Evolutionary conservation across 2,888 invertebrate species (phyloP).

Genomic region (Dorcus hopei): DNA sequence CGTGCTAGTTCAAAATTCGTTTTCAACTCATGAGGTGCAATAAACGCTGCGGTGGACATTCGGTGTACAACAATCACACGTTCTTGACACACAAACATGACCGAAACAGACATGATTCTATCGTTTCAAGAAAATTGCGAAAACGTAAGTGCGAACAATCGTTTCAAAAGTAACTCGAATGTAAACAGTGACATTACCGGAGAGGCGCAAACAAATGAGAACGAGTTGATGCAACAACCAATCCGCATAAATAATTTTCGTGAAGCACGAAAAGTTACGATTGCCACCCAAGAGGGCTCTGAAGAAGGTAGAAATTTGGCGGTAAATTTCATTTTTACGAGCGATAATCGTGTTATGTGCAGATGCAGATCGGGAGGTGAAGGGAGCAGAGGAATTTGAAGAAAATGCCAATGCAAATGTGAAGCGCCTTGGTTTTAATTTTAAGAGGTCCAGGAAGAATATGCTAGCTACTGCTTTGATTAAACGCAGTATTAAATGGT

Average conservation of each 20-base stretch:
- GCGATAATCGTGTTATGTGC: background rate
- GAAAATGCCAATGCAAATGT: constrained; percentile 1
- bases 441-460: constrained; percentile 10
- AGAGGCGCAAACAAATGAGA: constrained; percentile 13
- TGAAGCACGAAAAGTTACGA: constrained; percentile 7
- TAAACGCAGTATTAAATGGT: constrained; percentile 30
- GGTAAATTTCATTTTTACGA: constrained; percentile 35
- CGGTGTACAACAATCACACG: background rate
- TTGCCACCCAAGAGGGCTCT: constrained; percentile 41
- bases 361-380: background rate
- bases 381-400: background rate
- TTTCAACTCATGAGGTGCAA: background rate
- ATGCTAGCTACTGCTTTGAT: constrained; percentile 22
- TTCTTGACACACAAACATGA: constrained; percentile 33
- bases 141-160: constrained; percentile 32
- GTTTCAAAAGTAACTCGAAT: constrained; percentile 27
- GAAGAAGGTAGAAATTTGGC: constrained; percentile 35
- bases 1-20: background rate
- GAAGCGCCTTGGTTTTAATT: constrained; percentile 1
- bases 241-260: constrained; percentile 6
- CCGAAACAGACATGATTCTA: constrained; percentile 31
- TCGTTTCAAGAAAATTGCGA: constrained; percentile 34
- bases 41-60: background rate
- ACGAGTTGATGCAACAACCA: constrained; percentile 11
- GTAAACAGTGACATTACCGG: constrained; percentile 8